phyloP scores from a whole-genome alignment of 2,113 vertebrate species.

The Bos javanicus region DNA sequence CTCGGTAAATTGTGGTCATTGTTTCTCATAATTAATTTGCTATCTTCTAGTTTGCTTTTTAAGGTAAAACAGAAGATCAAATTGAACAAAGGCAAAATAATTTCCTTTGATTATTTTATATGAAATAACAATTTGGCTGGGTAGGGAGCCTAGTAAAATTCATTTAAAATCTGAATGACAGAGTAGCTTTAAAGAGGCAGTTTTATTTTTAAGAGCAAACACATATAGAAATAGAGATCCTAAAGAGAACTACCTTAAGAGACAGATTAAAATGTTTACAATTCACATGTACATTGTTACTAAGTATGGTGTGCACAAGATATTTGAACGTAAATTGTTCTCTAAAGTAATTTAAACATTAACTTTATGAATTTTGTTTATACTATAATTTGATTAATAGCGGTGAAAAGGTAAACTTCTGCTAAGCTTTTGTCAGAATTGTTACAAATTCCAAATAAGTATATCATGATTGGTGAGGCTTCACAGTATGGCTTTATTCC shows the following conservation, averaged over 20 bases:
- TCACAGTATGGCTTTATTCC: constrained; percentile 14
- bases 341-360: constrained; percentile 69
- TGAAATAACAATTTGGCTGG: constrained; percentile 9
- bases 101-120: background rate
- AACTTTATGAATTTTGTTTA: constrained; percentile 64
- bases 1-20: background rate
- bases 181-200: background rate
- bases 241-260: constrained; percentile 14
- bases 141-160: constrained; percentile 2
- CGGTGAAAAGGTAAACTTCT: constrained; percentile 57
- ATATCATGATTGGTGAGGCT: constrained; percentile 34
- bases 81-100: constrained; percentile 8
- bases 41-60: constrained; percentile 21
- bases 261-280: constrained; percentile 58
- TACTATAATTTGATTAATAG: constrained; percentile 63
- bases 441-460: constrained; percentile 58
- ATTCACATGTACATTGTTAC: constrained; percentile 59
- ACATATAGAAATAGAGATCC: constrained; percentile 25
- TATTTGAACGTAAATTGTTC: constrained; percentile 59
- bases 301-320: constrained; percentile 54
- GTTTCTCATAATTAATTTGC: constrained; percentile 6
- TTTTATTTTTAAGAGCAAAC: constrained; percentile 44
- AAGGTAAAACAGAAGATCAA: constrained; percentile 19
- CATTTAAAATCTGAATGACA: background rate
- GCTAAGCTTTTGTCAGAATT: constrained; percentile 63